These are phyloP conservation scores for Phania funesta DNA, from an alignment of 2,888 invertebrate species.

Conservation along the genomic window DNA sequence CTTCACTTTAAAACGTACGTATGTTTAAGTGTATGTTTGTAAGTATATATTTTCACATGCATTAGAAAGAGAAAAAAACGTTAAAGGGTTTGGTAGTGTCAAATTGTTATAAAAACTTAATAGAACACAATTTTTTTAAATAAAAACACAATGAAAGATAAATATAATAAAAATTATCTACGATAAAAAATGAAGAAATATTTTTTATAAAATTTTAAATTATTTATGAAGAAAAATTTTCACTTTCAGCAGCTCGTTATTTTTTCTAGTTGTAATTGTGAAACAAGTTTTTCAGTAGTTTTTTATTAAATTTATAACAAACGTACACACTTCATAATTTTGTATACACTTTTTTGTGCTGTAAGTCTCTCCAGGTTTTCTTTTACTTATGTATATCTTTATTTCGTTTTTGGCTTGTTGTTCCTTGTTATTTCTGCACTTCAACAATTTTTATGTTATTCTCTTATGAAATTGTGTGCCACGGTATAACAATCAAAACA, in stretches of 20 bases:
- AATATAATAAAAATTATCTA: no score
- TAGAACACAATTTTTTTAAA: no score
- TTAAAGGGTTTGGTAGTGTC: slow-evolving; percentile 50
- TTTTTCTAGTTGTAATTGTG: slow-evolving; percentile 35
- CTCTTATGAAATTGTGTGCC: slow-evolving; percentile 5
- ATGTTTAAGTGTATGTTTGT: not conserved
- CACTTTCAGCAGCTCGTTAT: slow-evolving; percentile 60
- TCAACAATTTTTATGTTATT: slow-evolving; percentile 58
- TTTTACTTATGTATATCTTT: slow-evolving; percentile 38
- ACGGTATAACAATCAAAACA: slow-evolving; percentile 18
- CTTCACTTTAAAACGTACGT: slow-evolving; percentile 25
- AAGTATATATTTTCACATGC: not conserved
- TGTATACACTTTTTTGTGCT: slow-evolving; percentile 24
- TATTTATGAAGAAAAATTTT: slow-evolving; percentile 57
- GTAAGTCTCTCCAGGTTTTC: slow-evolving; percentile 41
- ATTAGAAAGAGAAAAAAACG: slow-evolving; percentile 38
- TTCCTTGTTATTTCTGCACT: slow-evolving; percentile 44
- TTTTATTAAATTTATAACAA: slow-evolving; percentile 22
- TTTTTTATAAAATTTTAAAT: no score
- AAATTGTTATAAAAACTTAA: slow-evolving; percentile 10
- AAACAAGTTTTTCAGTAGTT: slow-evolving; percentile 58
- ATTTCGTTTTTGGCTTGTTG: slow-evolving; percentile 42
- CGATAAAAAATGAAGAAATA: no score
- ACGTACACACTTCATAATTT: slow-evolving; percentile 19
- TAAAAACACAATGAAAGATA: no score